Evolutionary conservation across 2,797 vertebrate genomes (phyloP), one percentile per base, ranked within the genome.

Genomic region (Notoglanidium macrostoma): DNA sequence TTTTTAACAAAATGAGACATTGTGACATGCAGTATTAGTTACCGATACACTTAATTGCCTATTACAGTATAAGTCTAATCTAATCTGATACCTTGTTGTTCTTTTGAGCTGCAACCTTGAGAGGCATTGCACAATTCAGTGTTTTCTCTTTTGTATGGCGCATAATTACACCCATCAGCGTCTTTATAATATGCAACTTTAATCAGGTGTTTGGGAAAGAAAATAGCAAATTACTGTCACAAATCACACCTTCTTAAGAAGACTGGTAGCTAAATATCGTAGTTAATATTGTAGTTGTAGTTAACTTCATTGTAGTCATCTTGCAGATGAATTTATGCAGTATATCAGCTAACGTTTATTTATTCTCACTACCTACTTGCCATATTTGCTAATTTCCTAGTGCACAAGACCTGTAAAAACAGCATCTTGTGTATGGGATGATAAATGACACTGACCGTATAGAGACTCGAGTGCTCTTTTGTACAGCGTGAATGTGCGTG

Each of bases 401-500:
- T n/a, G 5, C 23, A 81, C 44, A 63, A 54, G 14, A 40, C 2
- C 14, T 19, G 7, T 32, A 10, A 17, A 49, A 6, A 19, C 5
- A 32, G 29, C 51, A 9, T 65, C 17, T 65, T 44, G n/a, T 68
- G 54, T 87, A 11, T n/a, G 29, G 68, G 86, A 0, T 67, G 26
- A 80, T 80, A 80, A 85, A 85, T 87, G 57, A 49, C 12, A 23
- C 46, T 14, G 12, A 51, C 9, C 83, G 46, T 57, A 21, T 67
- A 23, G 14, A 14, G 59, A 86, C 67, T 89, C 88, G 87, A 85
- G 51, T 55, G 72, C 49, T 15, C 74, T 44, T 77, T 88, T 90
- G 77, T 91, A 91, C 67, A 80, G 89, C 74, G 0, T 26, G 44
- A 87, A 29, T 79, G 70, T 87, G 61, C 80, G 14, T 35, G 85